These are phyloP conservation scores for Drosophila subsilvestris DNA, from an alignment of 2,888 invertebrate genomes.

Conservation along the genomic window DNA sequence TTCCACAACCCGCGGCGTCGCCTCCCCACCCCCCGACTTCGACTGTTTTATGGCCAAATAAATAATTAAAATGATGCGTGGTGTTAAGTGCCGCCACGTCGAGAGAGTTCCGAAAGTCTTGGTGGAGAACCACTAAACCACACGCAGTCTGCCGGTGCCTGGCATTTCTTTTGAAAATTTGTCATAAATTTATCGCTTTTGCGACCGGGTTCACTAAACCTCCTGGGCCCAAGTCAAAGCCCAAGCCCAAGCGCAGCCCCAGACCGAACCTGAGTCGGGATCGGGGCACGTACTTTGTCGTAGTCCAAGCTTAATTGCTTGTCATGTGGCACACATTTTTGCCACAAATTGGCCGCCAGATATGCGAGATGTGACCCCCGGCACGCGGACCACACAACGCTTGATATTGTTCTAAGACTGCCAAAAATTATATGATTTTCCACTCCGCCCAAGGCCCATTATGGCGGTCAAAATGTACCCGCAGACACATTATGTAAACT, in stretches of 20 bases:
- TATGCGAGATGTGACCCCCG: slow-evolving; percentile 57
- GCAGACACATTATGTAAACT: not conserved
- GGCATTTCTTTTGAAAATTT: slow-evolving; percentile 75
- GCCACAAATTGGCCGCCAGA: slow-evolving; percentile 68
- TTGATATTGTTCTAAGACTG: slow-evolving; percentile 32
- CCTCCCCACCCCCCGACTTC: slow-evolving; percentile 63
- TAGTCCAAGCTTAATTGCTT: slow-evolving; percentile 68
- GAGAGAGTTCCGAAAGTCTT: slow-evolving; percentile 23
- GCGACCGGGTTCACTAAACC: slow-evolving; percentile 68
- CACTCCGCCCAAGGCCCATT: not conserved
- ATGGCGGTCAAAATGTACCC: not conserved
- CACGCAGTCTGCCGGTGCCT: slow-evolving; percentile 63
- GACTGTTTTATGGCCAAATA: slow-evolving; percentile 77
- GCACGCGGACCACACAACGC: slow-evolving; percentile 65
- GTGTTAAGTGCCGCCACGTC: slow-evolving; percentile 75
- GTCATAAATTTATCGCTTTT: slow-evolving; percentile 78
- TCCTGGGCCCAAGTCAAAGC: not conserved
- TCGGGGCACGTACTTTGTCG: slow-evolving; percentile 55
- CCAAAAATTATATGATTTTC: slow-evolving; percentile 27
- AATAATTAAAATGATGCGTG: slow-evolving; percentile 80
- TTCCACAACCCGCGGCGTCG: slow-evolving; percentile 16
- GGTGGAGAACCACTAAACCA: slow-evolving; percentile 53
- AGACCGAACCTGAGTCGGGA: not conserved
- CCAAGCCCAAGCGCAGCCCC: too few relatives aligned
- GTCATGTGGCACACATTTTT: slow-evolving; percentile 73